A percentile compares a stretch with the other conserved stretches of the same genome.
Conservation (phyloP, 2,888 invertebrate species). For the Nomada flava region DNA sequence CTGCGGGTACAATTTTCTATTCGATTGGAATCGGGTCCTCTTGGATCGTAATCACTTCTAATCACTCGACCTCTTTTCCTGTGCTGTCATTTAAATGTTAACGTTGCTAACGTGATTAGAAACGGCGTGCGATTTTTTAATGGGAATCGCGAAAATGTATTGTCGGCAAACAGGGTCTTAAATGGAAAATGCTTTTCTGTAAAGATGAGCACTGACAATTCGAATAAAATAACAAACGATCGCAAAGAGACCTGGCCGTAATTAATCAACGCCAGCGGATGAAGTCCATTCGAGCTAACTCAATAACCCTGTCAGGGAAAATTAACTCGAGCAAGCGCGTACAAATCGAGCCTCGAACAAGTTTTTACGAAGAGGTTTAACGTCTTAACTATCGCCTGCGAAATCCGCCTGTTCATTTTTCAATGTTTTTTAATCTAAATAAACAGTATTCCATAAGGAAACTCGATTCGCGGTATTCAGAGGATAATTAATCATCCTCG, state of each 20-base stretch:
- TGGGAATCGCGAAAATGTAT: neutral
- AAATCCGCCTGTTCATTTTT: neutral
- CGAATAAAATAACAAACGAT: neutral
- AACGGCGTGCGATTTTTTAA: neutral
- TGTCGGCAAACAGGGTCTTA: neutral
- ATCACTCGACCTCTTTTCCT: no score
- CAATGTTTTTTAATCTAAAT: neutral
- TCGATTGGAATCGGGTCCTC: no score
- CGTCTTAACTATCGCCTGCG: conserved; percentile 20
- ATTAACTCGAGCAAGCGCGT: conserved; percentile 9
- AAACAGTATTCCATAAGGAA: neutral
- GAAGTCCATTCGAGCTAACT: conserved; percentile 24
- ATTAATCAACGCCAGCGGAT: conserved; percentile 34
- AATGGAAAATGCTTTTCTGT: neutral
- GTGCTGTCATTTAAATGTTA: no score
- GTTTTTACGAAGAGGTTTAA: conserved; percentile 32
- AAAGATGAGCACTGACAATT: conserved; percentile 10
- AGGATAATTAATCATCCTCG: conserved; percentile 22
- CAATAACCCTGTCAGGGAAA: conserved; percentile 35
- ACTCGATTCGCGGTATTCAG: neutral
- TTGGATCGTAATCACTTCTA: no score
- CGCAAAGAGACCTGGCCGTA: neutral
- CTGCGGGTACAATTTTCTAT: no score
- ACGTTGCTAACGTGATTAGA: no score
- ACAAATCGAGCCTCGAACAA: conserved; percentile 28